These are phyloP conservation scores for Eulemur albifrons DNA, from an alignment of 2,797 vertebrate species.

Conservation along the genomic window DNA sequence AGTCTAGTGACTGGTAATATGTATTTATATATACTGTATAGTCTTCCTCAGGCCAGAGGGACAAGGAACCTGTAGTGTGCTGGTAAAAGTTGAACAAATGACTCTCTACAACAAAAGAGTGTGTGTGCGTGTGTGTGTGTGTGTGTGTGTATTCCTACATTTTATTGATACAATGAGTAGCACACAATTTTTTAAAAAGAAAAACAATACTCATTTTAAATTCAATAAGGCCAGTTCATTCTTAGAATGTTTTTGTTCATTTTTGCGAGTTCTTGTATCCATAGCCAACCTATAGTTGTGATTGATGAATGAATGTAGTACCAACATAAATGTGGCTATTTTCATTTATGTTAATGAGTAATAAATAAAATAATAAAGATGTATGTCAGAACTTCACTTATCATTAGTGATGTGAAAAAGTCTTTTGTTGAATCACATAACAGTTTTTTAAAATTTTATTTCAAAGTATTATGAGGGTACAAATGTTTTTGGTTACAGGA, in stretches of 20 bases:
- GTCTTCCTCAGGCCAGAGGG: neutral
- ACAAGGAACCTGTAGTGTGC: neutral
- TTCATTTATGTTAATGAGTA: slow-evolving; percentile 14
- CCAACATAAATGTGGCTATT: neutral
- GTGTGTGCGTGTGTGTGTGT: neutral
- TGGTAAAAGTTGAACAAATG: neutral
- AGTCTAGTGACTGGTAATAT: neutral
- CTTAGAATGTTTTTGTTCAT: neutral
- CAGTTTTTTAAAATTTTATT: neutral
- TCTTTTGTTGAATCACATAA: neutral
- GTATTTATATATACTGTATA: neutral
- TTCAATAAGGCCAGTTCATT: neutral
- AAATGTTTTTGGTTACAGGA: too few relatives aligned
- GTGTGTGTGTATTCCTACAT: neutral
- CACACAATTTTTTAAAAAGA: neutral
- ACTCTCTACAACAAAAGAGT: neutral
- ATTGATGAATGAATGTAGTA: neutral
- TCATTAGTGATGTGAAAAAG: neutral
- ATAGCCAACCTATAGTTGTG: neutral
- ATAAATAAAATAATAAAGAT: slow-evolving; percentile 7
- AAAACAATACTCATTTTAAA: neutral
- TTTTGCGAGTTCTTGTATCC: neutral
- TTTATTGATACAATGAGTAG: neutral
- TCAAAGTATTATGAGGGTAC: too few relatives aligned
- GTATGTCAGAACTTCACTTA: neutral